Evolutionary conservation across 2,113 vertebrate species (phyloP).

Genomic region (Hypanus sabinus): DNA sequence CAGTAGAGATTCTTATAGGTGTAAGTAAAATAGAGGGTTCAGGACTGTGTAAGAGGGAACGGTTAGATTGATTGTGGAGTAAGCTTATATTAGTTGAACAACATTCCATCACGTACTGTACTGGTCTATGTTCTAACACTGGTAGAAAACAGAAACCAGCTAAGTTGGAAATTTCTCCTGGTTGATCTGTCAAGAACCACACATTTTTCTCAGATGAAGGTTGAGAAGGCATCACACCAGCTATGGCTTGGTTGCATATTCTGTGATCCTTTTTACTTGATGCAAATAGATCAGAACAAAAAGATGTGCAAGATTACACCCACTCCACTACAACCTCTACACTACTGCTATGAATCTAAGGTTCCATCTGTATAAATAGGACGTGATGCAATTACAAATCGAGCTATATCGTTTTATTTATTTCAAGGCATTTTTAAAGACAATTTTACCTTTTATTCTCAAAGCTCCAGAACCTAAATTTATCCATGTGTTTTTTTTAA

Average conservation of each 20-base stretch:
- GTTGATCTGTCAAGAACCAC: not conserved
- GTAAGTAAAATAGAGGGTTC: too few species aligned
- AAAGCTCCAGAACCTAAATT: not conserved
- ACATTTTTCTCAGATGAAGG: not conserved
- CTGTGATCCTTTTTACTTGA: not conserved
- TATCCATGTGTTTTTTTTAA: not conserved
- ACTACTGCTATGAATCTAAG: not conserved
- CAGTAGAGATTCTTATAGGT: too few species aligned
- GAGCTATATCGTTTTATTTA: not conserved
- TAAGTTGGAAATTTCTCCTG: not conserved
- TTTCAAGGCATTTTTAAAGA: not conserved
- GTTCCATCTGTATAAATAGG: not conserved
- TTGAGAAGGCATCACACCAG: not conserved
- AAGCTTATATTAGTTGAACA: too few species aligned
- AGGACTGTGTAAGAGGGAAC: too few species aligned
- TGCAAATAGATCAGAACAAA: not conserved
- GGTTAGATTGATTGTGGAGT: too few species aligned
- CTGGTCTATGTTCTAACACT: not conserved
- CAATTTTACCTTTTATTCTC: not conserved
- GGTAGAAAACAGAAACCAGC: too few species aligned
- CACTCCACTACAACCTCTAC: conserved; percentile 4
- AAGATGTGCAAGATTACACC: not conserved
- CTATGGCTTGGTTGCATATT: not conserved
- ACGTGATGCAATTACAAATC: not conserved
- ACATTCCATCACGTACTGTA: too few species aligned